Base-by-base conservation (phyloP, 2,113 vertebrate species). In the Pardalotus punctatus region DNA sequence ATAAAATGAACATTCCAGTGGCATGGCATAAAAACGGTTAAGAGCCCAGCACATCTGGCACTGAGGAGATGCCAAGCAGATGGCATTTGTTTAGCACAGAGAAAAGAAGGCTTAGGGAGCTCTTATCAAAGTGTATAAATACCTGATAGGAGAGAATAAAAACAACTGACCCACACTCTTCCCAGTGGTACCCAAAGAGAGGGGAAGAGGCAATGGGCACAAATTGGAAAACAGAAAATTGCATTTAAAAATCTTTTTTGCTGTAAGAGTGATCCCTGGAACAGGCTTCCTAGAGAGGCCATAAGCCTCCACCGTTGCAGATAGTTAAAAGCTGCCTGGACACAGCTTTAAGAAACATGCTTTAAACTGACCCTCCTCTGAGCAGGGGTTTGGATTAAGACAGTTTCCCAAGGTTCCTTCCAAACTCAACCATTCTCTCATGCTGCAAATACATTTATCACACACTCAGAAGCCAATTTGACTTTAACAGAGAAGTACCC, bases 51-150 rank as follows among this genome's bases (percentile, higher is more conserved):
- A 0, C 24, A 72, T 29, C 33, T 81, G 21, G 87, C 8, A 13
- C 12, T 10, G 33, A 62, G 11, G 21, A 82, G 43, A 73, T 0
- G 3, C 19, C 4, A 2, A 74, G 56, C 29, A 42, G 6, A 2
- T 22, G 53, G 36, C 6, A n/a, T 7, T 56, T 58, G 16, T 73
- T 66, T n/a, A 70, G 19, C 0, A 0, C 17, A 13, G 7, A 85
- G 31, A 70, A 69, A 16, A 66, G 38, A 31, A 45, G 21, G 9
- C 27, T 77, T 31, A 64, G 2, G 6, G 29, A 67, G 16, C 42
- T 27, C 45, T 79, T 19, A 64, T 5, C 8, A 8, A 61, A 53
- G 9, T 7, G 8, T 43, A 43, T 29, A 57, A 87, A 43, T 28
- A 61, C 9, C 25, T 57, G 31, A 69, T 10, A 47, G 42, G 42